These are phyloP conservation scores for Muscicapa adusta DNA, from an alignment of 2,113 vertebrate species.

Conservation along the genomic window DNA sequence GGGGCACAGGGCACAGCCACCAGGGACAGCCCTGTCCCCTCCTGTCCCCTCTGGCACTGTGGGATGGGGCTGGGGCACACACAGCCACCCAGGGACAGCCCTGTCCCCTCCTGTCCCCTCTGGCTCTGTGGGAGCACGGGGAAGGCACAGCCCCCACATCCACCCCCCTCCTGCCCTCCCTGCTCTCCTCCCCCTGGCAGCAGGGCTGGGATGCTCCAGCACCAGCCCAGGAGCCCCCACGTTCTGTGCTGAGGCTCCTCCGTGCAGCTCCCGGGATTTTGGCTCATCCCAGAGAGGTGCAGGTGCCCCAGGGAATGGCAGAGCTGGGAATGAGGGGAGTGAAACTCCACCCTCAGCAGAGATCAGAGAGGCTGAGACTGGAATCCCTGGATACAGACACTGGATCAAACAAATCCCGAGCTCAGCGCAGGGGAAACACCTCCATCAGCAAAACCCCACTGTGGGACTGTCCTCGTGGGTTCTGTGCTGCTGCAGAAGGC, in stretches of 20 bases:
- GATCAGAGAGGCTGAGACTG: background rate
- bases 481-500: background rate
- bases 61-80: too few relatives aligned
- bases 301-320: too few relatives aligned
- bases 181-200: too few relatives aligned
- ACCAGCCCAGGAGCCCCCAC: rapidly evolving
- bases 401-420: background rate
- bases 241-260: rapidly evolving
- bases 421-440: background rate
- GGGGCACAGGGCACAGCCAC: too few relatives aligned
- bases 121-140: rapidly evolving
- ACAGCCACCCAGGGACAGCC: too few relatives aligned
- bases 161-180: background rate
- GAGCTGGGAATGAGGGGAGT: background rate
- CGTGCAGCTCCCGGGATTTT: background rate
- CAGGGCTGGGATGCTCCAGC: rapidly evolving
- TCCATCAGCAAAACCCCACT: background rate
- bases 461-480: background rate
- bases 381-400: background rate
- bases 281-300: background rate
- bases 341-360: background rate
- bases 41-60: rapidly evolving
- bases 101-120: too few relatives aligned
- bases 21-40: too few relatives aligned
- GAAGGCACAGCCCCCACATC: rapidly evolving